These are phyloP conservation scores for Zapus hudsonius DNA, from an alignment of 2,113 vertebrate genomes.

Conservation along the genomic window DNA sequence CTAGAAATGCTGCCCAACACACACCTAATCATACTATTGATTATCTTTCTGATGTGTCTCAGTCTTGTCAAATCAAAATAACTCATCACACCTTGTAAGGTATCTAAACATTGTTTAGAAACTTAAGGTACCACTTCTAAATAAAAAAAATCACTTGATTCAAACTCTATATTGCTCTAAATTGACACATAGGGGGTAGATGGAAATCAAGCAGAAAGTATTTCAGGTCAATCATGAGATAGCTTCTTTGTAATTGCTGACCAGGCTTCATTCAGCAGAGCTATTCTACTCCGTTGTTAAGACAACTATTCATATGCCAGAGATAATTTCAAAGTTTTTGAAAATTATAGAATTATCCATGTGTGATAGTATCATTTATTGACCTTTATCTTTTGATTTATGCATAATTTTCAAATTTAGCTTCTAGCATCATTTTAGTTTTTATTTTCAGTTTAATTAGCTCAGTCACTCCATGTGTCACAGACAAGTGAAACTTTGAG, in stretches of 20 bases:
- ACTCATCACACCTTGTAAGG: neutral
- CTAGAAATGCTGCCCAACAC: too few relatives aligned
- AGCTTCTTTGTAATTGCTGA: neutral
- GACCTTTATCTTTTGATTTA: neutral
- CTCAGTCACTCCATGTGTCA: neutral
- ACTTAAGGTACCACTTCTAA: neutral
- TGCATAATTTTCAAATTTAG: neutral
- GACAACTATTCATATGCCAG: too few relatives aligned
- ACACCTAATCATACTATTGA: too few relatives aligned
- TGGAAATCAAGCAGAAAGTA: neutral
- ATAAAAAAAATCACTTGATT: neutral
- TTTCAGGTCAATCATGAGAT: neutral
- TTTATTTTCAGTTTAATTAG: constrained; percentile 7
- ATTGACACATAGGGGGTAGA: neutral
- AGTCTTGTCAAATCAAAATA: too few relatives aligned
- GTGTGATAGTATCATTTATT: neutral
- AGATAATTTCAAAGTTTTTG: neutral
- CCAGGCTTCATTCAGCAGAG: neutral
- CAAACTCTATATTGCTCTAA: neutral
- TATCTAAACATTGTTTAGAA: neutral
- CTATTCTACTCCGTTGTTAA: too few relatives aligned
- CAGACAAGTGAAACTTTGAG: neutral
- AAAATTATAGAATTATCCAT: neutral
- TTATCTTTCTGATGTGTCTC: too few relatives aligned
- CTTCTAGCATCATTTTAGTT: neutral